Percentiles rank a stretch among this genome's conserved stretches.
These are phyloP conservation scores for Kobus ellipsiprymnus DNA, from an alignment of 2,113 vertebrate species.

Conservation along the genomic window DNA sequence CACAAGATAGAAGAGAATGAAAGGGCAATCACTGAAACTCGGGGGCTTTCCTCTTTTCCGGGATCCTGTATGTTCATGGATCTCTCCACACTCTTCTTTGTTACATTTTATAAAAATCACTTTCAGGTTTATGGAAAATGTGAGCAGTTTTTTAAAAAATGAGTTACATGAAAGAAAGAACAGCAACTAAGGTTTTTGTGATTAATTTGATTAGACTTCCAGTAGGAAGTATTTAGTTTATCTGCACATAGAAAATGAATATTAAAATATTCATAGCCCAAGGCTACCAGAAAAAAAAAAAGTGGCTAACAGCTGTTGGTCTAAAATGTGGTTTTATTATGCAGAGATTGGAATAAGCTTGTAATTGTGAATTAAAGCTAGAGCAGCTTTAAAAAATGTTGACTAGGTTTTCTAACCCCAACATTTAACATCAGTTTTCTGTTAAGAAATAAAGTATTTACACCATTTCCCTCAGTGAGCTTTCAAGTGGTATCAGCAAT, in stretches of 20 bases:
- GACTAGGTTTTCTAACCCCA: slow-evolving; percentile 65
- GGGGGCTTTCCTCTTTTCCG: slow-evolving; percentile 23
- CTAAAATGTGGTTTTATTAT: slow-evolving; percentile 84
- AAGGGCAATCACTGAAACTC: slow-evolving; percentile 67
- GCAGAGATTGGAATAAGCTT: slow-evolving; percentile 82
- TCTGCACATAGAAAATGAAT: slow-evolving; percentile 84
- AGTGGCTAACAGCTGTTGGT: slow-evolving; percentile 85
- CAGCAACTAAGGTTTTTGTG: slow-evolving; percentile 83
- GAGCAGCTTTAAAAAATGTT: slow-evolving; percentile 71
- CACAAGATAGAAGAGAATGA: slow-evolving; percentile 47
- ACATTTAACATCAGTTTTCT: slow-evolving; percentile 68
- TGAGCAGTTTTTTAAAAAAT: slow-evolving; percentile 66
- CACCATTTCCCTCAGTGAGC: not conserved
- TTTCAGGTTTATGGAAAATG: slow-evolving; percentile 51
- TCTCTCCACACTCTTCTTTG: slow-evolving; percentile 61
- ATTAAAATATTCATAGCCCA: slow-evolving; percentile 85
- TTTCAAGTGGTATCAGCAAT: slow-evolving; percentile 17
- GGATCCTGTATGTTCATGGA: slow-evolving; percentile 64
- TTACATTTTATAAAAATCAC: slow-evolving; percentile 67
- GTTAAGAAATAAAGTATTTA: slow-evolving; percentile 58
- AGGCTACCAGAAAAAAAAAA: slow-evolving; percentile 77
- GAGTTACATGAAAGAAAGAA: slow-evolving; percentile 80
- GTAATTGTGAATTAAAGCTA: slow-evolving; percentile 85
- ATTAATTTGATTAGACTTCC: slow-evolving; percentile 84
- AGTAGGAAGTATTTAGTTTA: slow-evolving; percentile 86